Evolutionary conservation across 1,140 invertebrate species (phyloP).

Genomic region (Penaeus vannamei): DNA sequence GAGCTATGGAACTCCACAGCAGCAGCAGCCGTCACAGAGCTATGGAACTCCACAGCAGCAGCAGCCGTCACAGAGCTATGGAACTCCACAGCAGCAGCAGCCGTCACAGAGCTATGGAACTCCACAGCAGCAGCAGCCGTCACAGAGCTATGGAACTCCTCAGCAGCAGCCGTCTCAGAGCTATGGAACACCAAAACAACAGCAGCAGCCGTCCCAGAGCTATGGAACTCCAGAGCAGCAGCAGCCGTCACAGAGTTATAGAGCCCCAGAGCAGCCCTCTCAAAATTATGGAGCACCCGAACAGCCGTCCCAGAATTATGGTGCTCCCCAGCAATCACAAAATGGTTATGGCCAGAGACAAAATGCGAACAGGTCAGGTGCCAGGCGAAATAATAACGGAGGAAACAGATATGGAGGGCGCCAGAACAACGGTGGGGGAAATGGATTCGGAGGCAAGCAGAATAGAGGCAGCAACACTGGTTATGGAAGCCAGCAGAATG

Average conservation of each 20-base stretch:
- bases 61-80: not conserved
- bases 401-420: not conserved
- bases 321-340: not conserved
- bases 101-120: no score
- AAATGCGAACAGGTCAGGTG: not conserved
- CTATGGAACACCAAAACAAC: constrained; percentile 20
- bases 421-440: not conserved
- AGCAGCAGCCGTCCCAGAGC: constrained; percentile 1
- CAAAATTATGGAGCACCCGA: constrained; percentile 27
- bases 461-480: not conserved
- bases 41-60: constrained; percentile 11
- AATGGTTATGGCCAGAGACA: constrained; percentile 10
- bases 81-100: not conserved
- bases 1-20: not conserved
- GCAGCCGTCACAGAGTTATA: constrained; percentile 25
- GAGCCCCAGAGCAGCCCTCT: constrained; percentile 27
- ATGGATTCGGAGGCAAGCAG: not conserved
- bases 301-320: not conserved
- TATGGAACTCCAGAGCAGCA: constrained; percentile 28
- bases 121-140: not conserved
- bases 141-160: not conserved
- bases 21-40: not conserved
- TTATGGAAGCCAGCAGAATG: not conserved
- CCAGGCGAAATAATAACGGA: not conserved
- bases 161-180: constrained; percentile 26